phyloP scores from a whole-genome alignment of 2,888 invertebrate species.

The Campaea margaritaria region DNA sequence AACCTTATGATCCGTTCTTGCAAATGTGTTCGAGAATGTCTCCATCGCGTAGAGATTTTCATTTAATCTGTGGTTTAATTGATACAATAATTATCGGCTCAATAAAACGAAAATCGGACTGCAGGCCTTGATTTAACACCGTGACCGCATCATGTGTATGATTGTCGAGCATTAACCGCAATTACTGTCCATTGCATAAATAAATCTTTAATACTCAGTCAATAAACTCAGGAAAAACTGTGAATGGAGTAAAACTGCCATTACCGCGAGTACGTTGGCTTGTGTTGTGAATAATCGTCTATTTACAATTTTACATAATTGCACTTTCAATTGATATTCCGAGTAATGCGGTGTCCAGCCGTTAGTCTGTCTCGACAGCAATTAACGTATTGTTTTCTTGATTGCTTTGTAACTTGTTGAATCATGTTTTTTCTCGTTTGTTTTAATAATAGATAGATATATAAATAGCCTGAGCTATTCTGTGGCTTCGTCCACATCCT shows the following conservation, averaged over 20 bases:
- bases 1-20: no score
- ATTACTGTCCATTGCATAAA: not conserved
- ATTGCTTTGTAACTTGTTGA: conserved; percentile 3
- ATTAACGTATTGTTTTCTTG: conserved; percentile 10
- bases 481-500: no score
- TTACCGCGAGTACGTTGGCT: conserved; percentile 15
- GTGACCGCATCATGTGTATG: no score
- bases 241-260: conserved; percentile 11
- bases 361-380: conserved; percentile 7
- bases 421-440: not conserved
- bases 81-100: no score
- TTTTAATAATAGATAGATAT: not conserved
- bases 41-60: no score
- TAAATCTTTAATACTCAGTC: conserved; percentile 10
- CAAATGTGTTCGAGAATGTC: no score
- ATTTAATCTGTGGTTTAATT: no score
- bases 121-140: no score
- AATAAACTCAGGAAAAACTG: conserved; percentile 16
- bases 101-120: no score
- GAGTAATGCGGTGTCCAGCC: conserved; percentile 12
- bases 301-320: conserved; percentile 25
- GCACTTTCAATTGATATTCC: conserved; percentile 25
- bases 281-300: conserved; percentile 18
- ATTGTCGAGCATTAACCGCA: no score
- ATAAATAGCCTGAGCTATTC: no score